A percentile compares a stretch with the other conserved stretches of the same genome.
Evolutionary conservation across 1,140 invertebrate genomes (phyloP).

Genomic region (Pollicipes pollicipes): DNA sequence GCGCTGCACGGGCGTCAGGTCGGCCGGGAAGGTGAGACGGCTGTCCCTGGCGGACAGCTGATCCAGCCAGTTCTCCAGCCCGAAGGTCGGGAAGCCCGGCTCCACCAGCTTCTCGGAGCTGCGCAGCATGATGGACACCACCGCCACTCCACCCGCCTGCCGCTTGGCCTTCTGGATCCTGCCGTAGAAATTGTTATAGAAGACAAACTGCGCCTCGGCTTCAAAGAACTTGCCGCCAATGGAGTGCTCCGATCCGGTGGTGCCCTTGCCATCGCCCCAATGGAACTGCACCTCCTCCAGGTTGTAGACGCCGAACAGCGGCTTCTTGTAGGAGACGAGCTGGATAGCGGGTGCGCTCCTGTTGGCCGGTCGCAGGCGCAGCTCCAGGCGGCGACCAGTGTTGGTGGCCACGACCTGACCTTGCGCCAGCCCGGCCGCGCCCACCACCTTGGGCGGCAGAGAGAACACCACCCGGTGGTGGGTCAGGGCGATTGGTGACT

Average conservation of each 20-base stretch:
- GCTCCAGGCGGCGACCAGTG: conserved; percentile 26
- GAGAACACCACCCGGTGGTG: background rate
- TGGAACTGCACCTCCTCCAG: conserved; percentile 56
- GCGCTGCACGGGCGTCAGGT: too few relatives aligned
- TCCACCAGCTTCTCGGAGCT: too few relatives aligned
- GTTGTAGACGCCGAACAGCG: conserved; percentile 32
- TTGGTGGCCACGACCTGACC: conserved; percentile 21
- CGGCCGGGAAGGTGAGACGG: background rate
- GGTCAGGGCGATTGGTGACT: conserved; percentile 22
- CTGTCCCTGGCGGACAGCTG: too few relatives aligned
- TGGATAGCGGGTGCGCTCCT: background rate
- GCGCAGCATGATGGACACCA: too few relatives aligned
- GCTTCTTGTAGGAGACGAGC: background rate
- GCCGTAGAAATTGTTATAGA: too few relatives aligned
- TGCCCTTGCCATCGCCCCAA: conserved; percentile 35
- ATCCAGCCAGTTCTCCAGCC: too few relatives aligned
- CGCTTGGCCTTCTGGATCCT: too few relatives aligned
- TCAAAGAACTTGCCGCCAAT: conserved; percentile 30
- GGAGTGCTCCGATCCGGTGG: conserved; percentile 46
- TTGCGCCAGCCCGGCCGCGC: conserved; percentile 19
- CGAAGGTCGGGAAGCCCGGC: too few relatives aligned
- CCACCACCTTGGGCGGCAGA: conserved; percentile 18
- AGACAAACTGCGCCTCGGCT: too few relatives aligned
- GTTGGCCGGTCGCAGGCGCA: background rate
- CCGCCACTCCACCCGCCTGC: background rate